These are phyloP conservation scores for Hirtodrosophila confusa DNA, from an alignment of 2,888 invertebrate species.

Conservation along the genomic window DNA sequence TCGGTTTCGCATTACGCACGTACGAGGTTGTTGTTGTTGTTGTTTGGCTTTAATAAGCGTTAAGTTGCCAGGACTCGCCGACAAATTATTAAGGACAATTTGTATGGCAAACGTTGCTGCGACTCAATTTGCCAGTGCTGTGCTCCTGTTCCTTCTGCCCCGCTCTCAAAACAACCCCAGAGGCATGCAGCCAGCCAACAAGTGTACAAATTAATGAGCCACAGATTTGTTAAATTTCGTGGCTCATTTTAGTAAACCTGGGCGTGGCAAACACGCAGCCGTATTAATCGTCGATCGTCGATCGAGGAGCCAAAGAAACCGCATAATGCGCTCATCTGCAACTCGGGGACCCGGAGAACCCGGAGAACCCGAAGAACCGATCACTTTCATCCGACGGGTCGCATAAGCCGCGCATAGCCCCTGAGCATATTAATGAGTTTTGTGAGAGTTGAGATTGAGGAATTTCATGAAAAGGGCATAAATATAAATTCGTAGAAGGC, in stretches of 20 bases:
- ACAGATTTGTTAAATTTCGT: slow-evolving; percentile 79
- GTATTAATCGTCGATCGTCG: slow-evolving; percentile 66
- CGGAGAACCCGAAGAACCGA: background rate
- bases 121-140: slow-evolving; percentile 63
- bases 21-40: slow-evolving; percentile 21
- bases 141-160: slow-evolving; percentile 22
- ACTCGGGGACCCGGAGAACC: slow-evolving; percentile 9
- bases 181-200: slow-evolving; percentile 46
- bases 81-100: slow-evolving; percentile 55
- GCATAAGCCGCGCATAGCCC: slow-evolving; percentile 32
- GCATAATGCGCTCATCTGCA: slow-evolving; percentile 43
- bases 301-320: slow-evolving; percentile 50
- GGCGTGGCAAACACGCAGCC: slow-evolving; percentile 65
- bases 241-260: slow-evolving; percentile 60
- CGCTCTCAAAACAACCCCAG: background rate
- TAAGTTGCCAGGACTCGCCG: slow-evolving; percentile 65
- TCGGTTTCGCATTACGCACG: slow-evolving; percentile 74
- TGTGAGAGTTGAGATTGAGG: slow-evolving; percentile 56
- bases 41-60: slow-evolving; percentile 71
- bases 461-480: slow-evolving; percentile 58
- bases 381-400: slow-evolving; percentile 29
- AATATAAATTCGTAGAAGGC: slow-evolving; percentile 40
- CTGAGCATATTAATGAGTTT: slow-evolving; percentile 75
- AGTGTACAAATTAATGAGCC: slow-evolving; percentile 77
- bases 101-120: slow-evolving; percentile 24